Evolutionary conservation across 2,888 invertebrate genomes (phyloP), one percentile per base, ranked within the genome.

Genomic region (Megastigmus dorsalis): DNA sequence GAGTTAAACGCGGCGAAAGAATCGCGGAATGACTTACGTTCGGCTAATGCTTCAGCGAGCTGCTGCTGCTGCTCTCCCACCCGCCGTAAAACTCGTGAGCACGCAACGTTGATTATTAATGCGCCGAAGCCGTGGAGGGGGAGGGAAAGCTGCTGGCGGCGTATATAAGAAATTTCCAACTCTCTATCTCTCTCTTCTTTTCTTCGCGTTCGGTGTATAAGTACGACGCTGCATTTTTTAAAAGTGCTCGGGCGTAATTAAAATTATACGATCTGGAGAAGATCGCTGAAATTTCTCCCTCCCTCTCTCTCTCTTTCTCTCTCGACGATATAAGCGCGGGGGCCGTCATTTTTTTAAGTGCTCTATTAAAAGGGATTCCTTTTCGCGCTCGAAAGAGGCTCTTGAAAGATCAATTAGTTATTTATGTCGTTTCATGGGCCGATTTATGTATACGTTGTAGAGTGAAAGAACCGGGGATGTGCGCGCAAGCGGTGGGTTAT

Each of bases 1-100:
- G 30, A 60, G 75, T 72, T 75, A 75, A 77, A 75, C 72, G 72
- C 60, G 66, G 62, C 66, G 75, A 77, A 62, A 77, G 69, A 77
- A 77, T 77, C 69, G 77, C 45, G 68, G 48, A 77, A 75, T 75
- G 77, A 66, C 77, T 68, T 74, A 74, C 52, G 45, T 59, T 59
- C 59, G 65, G 41, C 50, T 38, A 9, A 30, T 52, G 68, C 66
- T 55, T 36, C 33, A 38, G 45, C 41, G 65, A 48, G 52, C 41
- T n/a, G 60, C 43, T 54, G 41, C 15, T n/a, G n/a, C n/a, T n/a
- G n/a, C n/a, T n/a, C n/a, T n/a, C n/a, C n/a, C n/a, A n/a, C n/a
- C n/a, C n/a, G n/a, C 67, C 76, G 66, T 71, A 76, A 74, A 76
- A 71, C 74, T 55, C 36, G 43, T 28, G 54, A 33, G 28, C 65